Evolutionary conservation across 2,888 invertebrate genomes (phyloP), one percentile per base, ranked within the genome.

Genomic region (Hirtodrosophila histrioides): DNA sequence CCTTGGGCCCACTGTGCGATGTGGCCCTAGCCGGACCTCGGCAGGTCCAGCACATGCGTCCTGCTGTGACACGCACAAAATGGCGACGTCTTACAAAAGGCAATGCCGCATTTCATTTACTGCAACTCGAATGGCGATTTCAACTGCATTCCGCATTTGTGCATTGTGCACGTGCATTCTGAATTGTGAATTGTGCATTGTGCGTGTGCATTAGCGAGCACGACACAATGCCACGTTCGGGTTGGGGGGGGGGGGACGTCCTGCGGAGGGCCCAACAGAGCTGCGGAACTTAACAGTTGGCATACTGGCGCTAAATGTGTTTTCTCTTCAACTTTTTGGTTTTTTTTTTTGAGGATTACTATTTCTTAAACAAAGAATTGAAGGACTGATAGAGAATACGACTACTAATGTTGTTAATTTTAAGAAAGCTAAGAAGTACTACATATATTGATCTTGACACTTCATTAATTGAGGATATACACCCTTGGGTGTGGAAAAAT

Each of bases 31-130:
- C 58, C 61, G 70, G 48, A 69, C 45, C 39, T 40, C 50, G 40
- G 45, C 41, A 39, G 50, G 41, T 7, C 60, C 63, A 51, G 55
- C 71, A 62, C 72, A 60, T 56, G 48, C 36, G 54, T 49, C 43
- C 48, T 54, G 62, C 74, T 48, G 64, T 64, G 54, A 39, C 65
- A 79, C 79, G 68, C 83, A 82, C 72, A 69, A 78, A 82, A 83
- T 79, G 79, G 73, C 79, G 76, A 67, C 68, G 69, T 78, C 74
- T 78, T 78, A 55, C 56, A 55, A 4, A 50, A 55, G 53, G 62
- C 49, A 71, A 57, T 78, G 69, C 82, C 65, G 82, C 78, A 75
- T 78, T 85, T 81, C 75, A 75, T 82, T 82, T 69, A 65, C 67
- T 85, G 70, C 62, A 27, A 24, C 37, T 10, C 56, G 49, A 53